These are phyloP conservation scores for Micrasema minimum DNA, from an alignment of 1,140 invertebrate genomes.

Conservation along the genomic window DNA sequence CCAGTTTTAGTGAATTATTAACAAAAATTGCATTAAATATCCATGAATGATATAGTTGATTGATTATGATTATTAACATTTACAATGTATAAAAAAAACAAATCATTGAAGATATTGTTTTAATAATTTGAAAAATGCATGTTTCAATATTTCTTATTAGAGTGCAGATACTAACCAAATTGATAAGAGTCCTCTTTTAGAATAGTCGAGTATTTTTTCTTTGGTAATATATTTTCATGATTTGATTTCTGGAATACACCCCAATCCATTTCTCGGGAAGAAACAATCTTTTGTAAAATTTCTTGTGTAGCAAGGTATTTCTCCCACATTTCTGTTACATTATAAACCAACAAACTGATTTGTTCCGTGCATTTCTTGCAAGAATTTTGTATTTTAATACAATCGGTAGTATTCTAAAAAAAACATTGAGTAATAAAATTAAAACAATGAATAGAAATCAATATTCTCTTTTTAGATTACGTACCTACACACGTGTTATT, in stretches of 20 bases:
- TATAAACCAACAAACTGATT: slow-evolving; percentile 36
- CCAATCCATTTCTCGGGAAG: slow-evolving; percentile 15
- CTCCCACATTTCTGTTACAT: slow-evolving; percentile 36
- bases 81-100: too few species aligned
- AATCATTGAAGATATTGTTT: too few species aligned
- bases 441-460: neutral
- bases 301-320: slow-evolving; percentile 40
- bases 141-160: too few species aligned
- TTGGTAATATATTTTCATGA: too few species aligned
- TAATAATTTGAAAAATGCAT: too few species aligned
- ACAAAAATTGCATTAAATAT: too few species aligned
- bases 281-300: slow-evolving; percentile 13
- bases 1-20: too few species aligned
- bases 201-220: neutral
- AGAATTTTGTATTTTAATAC: slow-evolving; percentile 22
- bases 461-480: too few species aligned
- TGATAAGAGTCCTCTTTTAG: neutral
- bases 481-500: too few species aligned
- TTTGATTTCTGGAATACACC: slow-evolving; percentile 27
- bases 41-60: too few species aligned
- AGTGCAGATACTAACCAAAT: too few species aligned
- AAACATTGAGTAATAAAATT: slow-evolving; percentile 1
- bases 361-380: slow-evolving; percentile 46
- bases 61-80: too few species aligned
- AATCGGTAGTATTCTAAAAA: slow-evolving; percentile 15